Conservation (phyloP, 2,888 invertebrate genomes). For the Meta bourneti region DNA sequence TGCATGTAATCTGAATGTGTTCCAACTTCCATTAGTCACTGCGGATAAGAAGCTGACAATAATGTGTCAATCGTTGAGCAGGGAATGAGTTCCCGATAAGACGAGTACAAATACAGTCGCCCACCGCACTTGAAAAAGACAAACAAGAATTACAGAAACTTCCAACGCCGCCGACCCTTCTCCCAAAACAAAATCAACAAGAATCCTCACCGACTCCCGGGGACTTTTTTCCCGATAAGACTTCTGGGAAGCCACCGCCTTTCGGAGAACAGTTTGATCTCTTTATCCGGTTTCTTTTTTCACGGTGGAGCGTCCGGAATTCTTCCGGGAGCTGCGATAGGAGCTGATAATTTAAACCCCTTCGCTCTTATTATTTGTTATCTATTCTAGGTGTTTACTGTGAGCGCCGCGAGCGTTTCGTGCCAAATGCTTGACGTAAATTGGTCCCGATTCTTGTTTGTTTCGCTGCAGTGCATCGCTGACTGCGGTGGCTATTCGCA, state of each 20-base stretch:
- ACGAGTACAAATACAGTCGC: constrained; percentile 8
- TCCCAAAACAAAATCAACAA: constrained; percentile 45
- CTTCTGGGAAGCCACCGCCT: constrained; percentile 4
- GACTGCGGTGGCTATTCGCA: neutral
- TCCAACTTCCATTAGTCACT: too few relatives aligned
- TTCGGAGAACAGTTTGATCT: constrained; percentile 27
- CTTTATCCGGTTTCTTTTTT: constrained; percentile 38
- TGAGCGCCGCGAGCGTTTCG: neutral
- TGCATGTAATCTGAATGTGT: too few relatives aligned
- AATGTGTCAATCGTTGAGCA: constrained; percentile 8
- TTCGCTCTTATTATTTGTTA: neutral
- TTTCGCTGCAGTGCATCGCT: neutral
- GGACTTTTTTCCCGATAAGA: constrained; percentile 22
- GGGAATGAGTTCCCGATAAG: neutral
- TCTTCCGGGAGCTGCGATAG: constrained; percentile 22
- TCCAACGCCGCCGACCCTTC: constrained; percentile 5
- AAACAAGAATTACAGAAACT: constrained; percentile 43
- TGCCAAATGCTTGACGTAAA: neutral
- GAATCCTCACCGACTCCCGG: neutral
- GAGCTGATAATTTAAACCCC: constrained; percentile 37
- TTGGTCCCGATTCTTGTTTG: neutral
- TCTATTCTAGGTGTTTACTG: neutral
- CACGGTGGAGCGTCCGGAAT: neutral
- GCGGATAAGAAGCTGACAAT: neutral
- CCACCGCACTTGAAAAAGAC: constrained; percentile 46